A percentile compares a stretch with the other conserved stretches of the same genome.
phyloP scores from a whole-genome alignment of 2,113 vertebrate species.

The Tamias sibiricus region DNA sequence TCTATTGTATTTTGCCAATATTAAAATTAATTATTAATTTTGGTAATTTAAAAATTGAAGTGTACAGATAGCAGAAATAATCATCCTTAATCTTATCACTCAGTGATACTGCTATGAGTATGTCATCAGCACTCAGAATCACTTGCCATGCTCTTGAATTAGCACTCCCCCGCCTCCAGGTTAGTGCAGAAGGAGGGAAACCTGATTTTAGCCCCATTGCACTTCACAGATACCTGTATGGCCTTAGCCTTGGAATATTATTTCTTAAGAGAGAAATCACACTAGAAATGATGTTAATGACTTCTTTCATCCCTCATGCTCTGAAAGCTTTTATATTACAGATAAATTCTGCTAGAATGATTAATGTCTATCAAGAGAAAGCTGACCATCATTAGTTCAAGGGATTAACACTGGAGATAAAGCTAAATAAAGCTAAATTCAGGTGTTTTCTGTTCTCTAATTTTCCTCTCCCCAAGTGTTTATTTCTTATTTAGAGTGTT shows the following conservation, averaged over 20 bases:
- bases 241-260: not conserved
- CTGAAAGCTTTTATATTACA: not conserved
- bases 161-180: not conserved
- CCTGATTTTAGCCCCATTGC: not conserved
- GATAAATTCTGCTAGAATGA: not conserved
- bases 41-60: slow-evolving; percentile 6
- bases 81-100: not conserved
- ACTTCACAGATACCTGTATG: not conserved
- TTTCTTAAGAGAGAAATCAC: not conserved
- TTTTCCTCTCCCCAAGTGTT: not conserved
- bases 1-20: not conserved
- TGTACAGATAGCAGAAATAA: not conserved
- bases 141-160: not conserved
- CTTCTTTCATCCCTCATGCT: not conserved
- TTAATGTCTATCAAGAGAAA: not conserved
- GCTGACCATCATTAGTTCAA: not conserved
- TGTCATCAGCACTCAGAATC: not conserved
- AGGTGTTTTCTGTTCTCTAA: not conserved
- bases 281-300: not conserved
- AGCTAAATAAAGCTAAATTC: not conserved
- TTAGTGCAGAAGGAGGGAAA: not conserved
- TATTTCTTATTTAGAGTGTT: not conserved
- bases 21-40: slow-evolving; percentile 3
- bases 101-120: not conserved
- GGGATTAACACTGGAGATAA: not conserved